Evolutionary conservation across 2,797 vertebrate species (phyloP).

Genomic region (Zonotrichia albicollis): DNA sequence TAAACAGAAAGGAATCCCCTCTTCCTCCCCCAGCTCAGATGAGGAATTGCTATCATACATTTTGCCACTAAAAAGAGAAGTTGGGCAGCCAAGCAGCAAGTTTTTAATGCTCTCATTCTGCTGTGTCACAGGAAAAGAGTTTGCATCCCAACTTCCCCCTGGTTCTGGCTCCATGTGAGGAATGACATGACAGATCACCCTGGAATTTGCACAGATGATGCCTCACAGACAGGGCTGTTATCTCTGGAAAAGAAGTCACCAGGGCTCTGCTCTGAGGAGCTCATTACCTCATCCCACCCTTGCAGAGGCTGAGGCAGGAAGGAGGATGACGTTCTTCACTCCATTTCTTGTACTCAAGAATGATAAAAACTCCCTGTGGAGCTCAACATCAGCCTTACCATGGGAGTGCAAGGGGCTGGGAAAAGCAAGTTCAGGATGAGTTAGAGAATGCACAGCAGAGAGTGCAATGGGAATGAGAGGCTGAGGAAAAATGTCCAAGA

Average conservation of each 20-base stretch:
- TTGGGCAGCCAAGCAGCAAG: neutral
- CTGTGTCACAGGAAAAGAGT: neutral
- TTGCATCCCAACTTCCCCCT: neutral
- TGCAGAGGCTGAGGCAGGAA: conserved; percentile 6
- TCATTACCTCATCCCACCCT: conserved; percentile 4
- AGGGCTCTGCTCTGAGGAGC: neutral
- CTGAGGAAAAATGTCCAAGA: neutral
- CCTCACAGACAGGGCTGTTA: neutral
- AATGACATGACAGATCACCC: neutral
- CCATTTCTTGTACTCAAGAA: neutral
- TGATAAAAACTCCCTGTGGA: conserved; percentile 40
- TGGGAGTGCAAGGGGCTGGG: neutral
- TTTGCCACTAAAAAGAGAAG: neutral
- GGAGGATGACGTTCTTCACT: conserved; percentile 7
- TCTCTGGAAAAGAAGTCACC: neutral
- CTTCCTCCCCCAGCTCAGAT: neutral
- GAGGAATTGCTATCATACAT: neutral
- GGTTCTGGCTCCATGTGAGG: neutral
- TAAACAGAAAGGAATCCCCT: neutral
- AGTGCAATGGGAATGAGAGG: neutral
- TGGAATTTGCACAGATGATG: neutral
- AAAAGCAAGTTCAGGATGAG: neutral
- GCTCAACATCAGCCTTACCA: neutral
- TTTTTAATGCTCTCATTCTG: neutral
- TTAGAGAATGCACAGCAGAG: neutral